Evolutionary conservation across 2,113 vertebrate species (phyloP).

Genomic region (Craseonycteris thonglongyai): DNA sequence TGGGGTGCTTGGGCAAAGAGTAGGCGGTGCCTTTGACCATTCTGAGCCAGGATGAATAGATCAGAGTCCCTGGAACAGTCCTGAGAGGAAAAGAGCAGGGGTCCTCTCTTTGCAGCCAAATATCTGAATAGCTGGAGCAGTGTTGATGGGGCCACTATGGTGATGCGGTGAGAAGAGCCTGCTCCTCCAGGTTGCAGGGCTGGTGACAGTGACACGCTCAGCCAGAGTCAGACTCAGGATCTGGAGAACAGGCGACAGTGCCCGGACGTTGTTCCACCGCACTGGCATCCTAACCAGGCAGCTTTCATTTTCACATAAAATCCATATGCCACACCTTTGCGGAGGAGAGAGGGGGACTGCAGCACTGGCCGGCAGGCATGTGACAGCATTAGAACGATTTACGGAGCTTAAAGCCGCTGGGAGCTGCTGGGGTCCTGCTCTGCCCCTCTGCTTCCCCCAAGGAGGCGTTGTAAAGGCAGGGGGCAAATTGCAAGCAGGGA

Average conservation of each 20-base stretch:
- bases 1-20: too few relatives aligned
- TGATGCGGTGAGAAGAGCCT: not conserved
- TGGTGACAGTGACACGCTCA: not conserved
- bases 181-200: not conserved
- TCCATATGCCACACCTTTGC: constrained; percentile 66
- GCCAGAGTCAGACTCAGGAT: constrained; percentile 19
- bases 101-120: accelerated
- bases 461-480: not conserved
- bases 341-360: not conserved
- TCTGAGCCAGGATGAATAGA: not conserved
- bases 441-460: not conserved
- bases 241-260: constrained; percentile 62
- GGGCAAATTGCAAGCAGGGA: constrained; percentile 21
- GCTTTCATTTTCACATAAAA: constrained; percentile 73
- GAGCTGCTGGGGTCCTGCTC: not conserved
- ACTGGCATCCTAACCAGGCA: constrained; percentile 72
- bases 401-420: constrained; percentile 54
- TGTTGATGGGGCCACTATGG: not conserved
- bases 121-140: not conserved
- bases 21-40: not conserved
- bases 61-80: accelerated
- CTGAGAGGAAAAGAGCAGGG: not conserved
- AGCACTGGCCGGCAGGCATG: not conserved
- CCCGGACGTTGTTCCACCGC: constrained; percentile 67
- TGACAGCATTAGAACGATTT: constrained; percentile 18